phyloP scores from a whole-genome alignment of 2,888 invertebrate species.

The Morpho achilles region DNA sequence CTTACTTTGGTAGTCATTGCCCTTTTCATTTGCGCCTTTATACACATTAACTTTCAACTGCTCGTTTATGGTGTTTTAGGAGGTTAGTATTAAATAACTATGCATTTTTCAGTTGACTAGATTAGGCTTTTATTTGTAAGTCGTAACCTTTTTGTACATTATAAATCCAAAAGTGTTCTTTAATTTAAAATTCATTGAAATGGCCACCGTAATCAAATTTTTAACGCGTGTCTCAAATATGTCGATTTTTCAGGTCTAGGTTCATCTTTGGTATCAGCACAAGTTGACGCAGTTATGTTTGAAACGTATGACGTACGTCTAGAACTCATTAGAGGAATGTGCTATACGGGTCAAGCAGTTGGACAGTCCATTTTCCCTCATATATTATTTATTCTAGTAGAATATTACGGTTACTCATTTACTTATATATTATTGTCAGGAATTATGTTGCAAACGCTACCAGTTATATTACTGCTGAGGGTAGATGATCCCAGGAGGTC shows the following conservation, averaged over 20 bases:
- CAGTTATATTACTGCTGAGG: conserved; percentile 59
- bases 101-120: no score
- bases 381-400: conserved; percentile 57
- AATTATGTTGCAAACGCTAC: conserved; percentile 64
- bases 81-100: conserved; percentile 42
- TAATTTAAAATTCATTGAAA: no score
- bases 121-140: no score
- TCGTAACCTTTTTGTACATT: no score
- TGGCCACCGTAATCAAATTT: no score
- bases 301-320: conserved; percentile 68
- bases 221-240: no score
- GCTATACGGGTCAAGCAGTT: conserved; percentile 66
- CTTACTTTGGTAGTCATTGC: conserved; percentile 48
- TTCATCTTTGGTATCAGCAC: conserved; percentile 65
- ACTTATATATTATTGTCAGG: conserved; percentile 59
- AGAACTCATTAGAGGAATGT: conserved; percentile 55
- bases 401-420: conserved; percentile 56
- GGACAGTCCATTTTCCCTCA: conserved; percentile 69
- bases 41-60: conserved; percentile 51
- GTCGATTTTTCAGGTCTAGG: conserved; percentile 55
- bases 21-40: conserved; percentile 51
- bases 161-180: no score
- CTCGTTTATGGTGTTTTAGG: conserved; percentile 58
- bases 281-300: conserved; percentile 68
- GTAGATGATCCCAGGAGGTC: conserved; percentile 50